Conservation (phyloP, 1,140 invertebrate genomes). For the fruit fly (Drosophila melanogaster) region Release_6_plus_ISO1_MT NC_004354.4:18209501-18210000, state of each 20-base stretch:
- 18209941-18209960: no score
- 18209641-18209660: constrained; percentile 20
- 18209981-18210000: no score
- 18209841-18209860: no score
- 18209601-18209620: constrained; percentile 66
- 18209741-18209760: constrained; percentile 39
- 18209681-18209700: neutral
- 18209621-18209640: constrained; percentile 67
- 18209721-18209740: neutral
- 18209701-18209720: constrained; percentile 18
- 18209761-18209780: constrained; percentile 70
- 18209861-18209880: no score
- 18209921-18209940: no score
- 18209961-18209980: no score
- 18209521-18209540: constrained; percentile 60
- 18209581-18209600: constrained; percentile 55
- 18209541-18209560: constrained; percentile 79
- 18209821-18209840: neutral
- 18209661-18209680: constrained; percentile 1
- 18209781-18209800: constrained; percentile 75
- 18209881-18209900: no score
- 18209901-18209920: no score
- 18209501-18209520: constrained; percentile 4
- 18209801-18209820: constrained; percentile 73
- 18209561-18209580: constrained; percentile 71